Evolutionary conservation across 1,140 invertebrate species (phyloP), one percentile per base, ranked within the genome.

Genomic region (Meloidogyne floridensis): DNA sequence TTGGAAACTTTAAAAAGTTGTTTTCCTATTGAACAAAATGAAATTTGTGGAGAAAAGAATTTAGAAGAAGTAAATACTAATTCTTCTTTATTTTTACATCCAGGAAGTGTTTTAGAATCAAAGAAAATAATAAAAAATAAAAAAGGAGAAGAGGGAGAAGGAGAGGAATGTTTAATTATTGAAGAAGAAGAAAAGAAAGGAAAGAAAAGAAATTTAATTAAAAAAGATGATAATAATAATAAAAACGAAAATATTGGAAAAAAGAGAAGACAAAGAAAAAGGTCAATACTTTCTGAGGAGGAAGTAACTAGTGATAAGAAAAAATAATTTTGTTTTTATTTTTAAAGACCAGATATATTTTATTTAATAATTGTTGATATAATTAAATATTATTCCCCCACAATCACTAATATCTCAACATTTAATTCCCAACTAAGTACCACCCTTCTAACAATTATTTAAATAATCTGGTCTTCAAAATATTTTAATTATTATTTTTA

Each of bases 1-100:
- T 78, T 65, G 7, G 65, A 71, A 32, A 77, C 75, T 32, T 20
- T 77, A n/a, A 74, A 71, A n/a, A 76, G 53, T n/a, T 81, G 80
- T 72, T 81, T 81, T 79, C 43, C 59, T 43, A 69, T 79, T 32
- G 11, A 42, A n/a, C 53, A 20, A n/a, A 32, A 65, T 4, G 10
- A 65, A 65, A n/a, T n/a, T 32, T 32, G 32, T 32, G 32, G 32
- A 15, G 13, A 54, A 71, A 32, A 32, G 3, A 2, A 42, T 15
- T n/a, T 18, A 53, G 3, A 6, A n/a, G 32, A n/a, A 13, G 32
- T 32, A 32, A 54, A 65, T 32, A 13, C 75, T 59, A 42, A 75
- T 75, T 18, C 20, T 75, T 53, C 59, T 18, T 65, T 65, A 65
- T 65, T 65, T 65, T 65, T 65, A 65, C 4, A 65, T 65, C 59